Percentiles rank a stretch among this genome's conserved stretches.
These are phyloP conservation scores for Caranx melampygus DNA, from an alignment of 2,113 vertebrate species.

Conservation along the genomic window DNA sequence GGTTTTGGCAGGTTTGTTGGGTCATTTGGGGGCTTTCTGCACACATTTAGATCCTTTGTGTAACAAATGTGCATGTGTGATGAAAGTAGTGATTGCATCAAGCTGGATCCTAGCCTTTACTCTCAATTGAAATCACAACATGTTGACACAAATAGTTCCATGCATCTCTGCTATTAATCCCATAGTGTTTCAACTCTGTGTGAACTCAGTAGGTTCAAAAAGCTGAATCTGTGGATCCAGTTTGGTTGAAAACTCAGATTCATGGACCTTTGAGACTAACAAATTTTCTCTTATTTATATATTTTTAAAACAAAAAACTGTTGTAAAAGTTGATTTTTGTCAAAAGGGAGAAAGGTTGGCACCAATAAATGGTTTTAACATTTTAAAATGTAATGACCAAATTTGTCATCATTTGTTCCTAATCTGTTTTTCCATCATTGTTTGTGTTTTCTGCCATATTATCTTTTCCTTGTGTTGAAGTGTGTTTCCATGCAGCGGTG, in stretches of 20 bases:
- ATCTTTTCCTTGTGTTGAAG: conserved; percentile 17
- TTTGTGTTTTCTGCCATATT: conserved; percentile 19
- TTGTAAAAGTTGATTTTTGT: background rate
- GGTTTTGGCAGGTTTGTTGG: conserved; percentile 72
- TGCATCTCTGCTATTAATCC: background rate
- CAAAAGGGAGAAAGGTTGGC: background rate
- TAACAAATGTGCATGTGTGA: conserved; percentile 49
- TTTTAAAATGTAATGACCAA: conserved; percentile 1
- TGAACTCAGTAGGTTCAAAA: background rate
- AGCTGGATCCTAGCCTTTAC: conserved; percentile 3
- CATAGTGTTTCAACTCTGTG: conserved; percentile 10
- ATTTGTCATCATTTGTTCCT: background rate
- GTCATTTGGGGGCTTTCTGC: conserved; percentile 49
- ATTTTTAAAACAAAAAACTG: background rate
- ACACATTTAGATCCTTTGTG: conserved; percentile 33
- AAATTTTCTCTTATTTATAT: background rate
- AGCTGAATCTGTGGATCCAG: conserved; percentile 15
- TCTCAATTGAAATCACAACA: background rate
- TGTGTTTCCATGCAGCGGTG: conserved; percentile 19
- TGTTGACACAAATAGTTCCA: background rate
- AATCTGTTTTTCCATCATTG: background rate
- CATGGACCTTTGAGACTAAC: background rate
- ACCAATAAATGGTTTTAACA: background rate
- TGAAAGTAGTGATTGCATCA: conserved; percentile 13
- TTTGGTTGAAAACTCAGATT: background rate